Evolutionary conservation across 2,888 invertebrate genomes (phyloP).

Genomic region (Chesias legatella): DNA sequence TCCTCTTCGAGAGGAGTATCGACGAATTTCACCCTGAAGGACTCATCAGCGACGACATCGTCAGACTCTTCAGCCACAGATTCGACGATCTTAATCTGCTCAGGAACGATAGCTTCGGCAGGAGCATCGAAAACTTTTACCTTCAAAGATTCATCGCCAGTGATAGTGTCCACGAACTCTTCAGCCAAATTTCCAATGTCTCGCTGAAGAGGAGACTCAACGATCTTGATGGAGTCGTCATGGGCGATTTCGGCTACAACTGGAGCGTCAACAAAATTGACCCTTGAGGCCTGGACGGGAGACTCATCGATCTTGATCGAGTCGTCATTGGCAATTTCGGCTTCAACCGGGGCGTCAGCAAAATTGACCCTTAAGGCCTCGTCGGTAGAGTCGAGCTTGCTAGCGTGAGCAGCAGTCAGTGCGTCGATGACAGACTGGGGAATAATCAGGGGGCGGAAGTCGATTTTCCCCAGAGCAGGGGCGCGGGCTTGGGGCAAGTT

Average conservation of each 20-base stretch:
- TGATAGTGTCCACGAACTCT: background rate
- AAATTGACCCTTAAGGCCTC: conserved; percentile 1
- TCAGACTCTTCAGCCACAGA: background rate
- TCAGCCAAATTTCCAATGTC: too few relatives aligned
- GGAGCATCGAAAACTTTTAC: background rate
- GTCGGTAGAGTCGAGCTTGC: background rate
- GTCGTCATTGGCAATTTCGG: too few relatives aligned
- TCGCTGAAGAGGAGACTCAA: too few relatives aligned
- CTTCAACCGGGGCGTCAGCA: conserved; percentile 4
- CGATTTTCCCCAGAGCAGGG: conserved; percentile 5
- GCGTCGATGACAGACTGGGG: conserved; percentile 4
- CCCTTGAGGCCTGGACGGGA: too few relatives aligned
- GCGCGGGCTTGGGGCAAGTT: conserved; percentile 6
- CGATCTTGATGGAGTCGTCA: too few relatives aligned
- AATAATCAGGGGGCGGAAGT: conserved; percentile 11
- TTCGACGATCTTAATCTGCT: too few relatives aligned
- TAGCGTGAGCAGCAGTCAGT: background rate
- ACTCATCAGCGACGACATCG: conserved; percentile 1
- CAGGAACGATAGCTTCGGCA: background rate
- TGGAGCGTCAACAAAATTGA: conserved; percentile 5
- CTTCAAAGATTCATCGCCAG: background rate
- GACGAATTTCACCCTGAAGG: conserved; percentile 7
- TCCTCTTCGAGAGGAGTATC: conserved; percentile 7
- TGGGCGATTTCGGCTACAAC: too few relatives aligned
- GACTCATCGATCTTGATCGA: too few relatives aligned